These are phyloP conservation scores for Macrophya alboannulata DNA, from an alignment of 2,888 invertebrate genomes.

Conservation along the genomic window DNA sequence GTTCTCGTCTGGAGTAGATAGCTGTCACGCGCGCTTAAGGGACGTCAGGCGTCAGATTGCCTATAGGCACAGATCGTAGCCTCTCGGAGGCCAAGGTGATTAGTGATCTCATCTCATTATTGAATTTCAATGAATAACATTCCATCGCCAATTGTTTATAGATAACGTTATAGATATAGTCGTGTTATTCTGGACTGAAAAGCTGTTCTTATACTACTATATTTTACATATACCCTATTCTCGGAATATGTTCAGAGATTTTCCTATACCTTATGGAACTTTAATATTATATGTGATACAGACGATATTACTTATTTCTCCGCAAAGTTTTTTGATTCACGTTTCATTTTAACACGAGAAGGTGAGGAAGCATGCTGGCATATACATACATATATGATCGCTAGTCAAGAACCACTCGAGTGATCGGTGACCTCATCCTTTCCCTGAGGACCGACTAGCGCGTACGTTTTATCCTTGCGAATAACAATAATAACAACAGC, in stretches of 20 bases:
- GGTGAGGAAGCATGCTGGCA: neutral
- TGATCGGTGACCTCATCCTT: conserved; percentile 54
- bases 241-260: neutral
- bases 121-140: conserved; percentile 43
- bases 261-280: neutral
- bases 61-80: conserved; percentile 26
- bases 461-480: conserved; percentile 39
- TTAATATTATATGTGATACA: neutral
- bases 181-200: neutral
- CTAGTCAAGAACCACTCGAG: neutral
- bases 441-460: conserved; percentile 21
- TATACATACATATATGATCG: neutral
- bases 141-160: conserved; percentile 27
- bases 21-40: conserved; percentile 24
- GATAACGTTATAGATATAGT: neutral
- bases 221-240: neutral
- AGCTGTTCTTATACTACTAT: neutral
- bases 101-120: conserved; percentile 57
- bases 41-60: conserved; percentile 5
- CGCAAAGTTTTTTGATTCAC: neutral
- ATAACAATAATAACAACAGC: conserved; percentile 39
- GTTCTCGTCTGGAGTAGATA: neutral
- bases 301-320: neutral
- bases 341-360: conserved; percentile 7
- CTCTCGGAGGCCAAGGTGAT: conserved; percentile 52